phyloP scores from a whole-genome alignment of 2,888 invertebrate genomes.

The Rotaria sp. region DNA sequence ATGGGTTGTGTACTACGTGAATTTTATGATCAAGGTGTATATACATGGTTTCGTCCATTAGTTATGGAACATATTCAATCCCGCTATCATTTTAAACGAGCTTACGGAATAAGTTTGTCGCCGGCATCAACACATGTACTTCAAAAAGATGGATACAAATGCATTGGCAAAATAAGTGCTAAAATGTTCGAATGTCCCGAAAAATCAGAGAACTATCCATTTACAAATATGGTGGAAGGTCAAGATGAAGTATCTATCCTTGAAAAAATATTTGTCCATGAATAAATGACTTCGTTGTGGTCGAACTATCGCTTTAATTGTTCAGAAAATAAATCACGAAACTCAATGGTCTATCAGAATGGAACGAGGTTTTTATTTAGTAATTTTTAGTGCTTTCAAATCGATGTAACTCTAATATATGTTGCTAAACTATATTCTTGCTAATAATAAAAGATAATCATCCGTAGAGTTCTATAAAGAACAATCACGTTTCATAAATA shows the following conservation, averaged over 20 bases:
- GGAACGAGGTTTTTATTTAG: too few species aligned
- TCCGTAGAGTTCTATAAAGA: too few species aligned
- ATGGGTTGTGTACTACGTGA: not conserved
- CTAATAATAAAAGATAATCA: too few species aligned
- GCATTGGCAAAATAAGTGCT: not conserved
- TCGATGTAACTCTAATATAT: too few species aligned
- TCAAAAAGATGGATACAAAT: not conserved
- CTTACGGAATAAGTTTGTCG: not conserved
- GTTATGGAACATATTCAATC: not conserved
- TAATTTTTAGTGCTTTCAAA: too few species aligned
- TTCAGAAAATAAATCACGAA: too few species aligned
- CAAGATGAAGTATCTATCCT: not conserved
- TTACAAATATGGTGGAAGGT: not conserved
- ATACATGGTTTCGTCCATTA: not conserved
- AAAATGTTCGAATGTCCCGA: not conserved
- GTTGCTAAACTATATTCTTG: too few species aligned
- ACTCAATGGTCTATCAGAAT: too few species aligned
- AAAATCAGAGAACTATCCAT: not conserved
- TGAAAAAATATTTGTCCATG: not conserved
- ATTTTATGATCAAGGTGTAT: not conserved
- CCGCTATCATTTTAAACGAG: not conserved
- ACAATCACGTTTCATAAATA: too few species aligned
- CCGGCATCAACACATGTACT: not conserved
- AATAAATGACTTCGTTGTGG: too few species aligned
- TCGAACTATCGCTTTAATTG: too few species aligned